Evolutionary conservation across 2,113 vertebrate species (phyloP).

Genomic region (Anhinga anhinga): DNA sequence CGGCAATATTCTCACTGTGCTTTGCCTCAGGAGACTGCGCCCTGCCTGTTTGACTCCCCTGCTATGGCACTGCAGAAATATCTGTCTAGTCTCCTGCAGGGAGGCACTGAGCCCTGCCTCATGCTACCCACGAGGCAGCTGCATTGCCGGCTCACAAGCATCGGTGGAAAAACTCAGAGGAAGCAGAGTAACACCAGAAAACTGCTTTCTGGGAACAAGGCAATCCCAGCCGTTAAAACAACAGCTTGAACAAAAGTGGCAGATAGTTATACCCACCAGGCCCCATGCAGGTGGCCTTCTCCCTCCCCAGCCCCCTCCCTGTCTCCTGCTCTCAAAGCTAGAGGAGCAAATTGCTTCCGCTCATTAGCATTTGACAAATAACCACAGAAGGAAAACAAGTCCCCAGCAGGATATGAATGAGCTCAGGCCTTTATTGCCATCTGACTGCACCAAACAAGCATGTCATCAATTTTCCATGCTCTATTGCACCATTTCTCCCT

Average conservation of each 20-base stretch:
- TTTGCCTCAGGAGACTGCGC: not conserved
- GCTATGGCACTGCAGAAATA: not conserved
- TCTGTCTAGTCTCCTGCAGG: accelerated
- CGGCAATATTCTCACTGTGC: accelerated
- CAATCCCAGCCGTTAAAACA: not conserved
- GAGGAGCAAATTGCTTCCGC: not conserved
- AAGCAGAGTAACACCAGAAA: not conserved
- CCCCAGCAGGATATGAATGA: not conserved
- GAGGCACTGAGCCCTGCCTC: not conserved
- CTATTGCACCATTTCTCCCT: not conserved
- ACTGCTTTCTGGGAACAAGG: not conserved
- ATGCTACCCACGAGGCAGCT: not conserved
- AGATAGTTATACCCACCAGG: not conserved
- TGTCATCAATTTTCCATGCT: not conserved
- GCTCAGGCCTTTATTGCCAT: not conserved
- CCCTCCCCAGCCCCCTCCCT: not conserved
- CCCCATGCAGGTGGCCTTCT: not conserved
- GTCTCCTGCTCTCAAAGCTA: not conserved
- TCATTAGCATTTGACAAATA: slow-evolving; percentile 16
- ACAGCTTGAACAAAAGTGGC: not conserved
- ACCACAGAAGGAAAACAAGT: not conserved
- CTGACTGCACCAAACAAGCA: not conserved
- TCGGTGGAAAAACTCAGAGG: not conserved
- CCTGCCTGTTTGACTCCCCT: not conserved
- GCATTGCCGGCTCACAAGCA: not conserved